phyloP scores from a whole-genome alignment of 1,140 invertebrate species.

The Tetramorium simillimum region DNA sequence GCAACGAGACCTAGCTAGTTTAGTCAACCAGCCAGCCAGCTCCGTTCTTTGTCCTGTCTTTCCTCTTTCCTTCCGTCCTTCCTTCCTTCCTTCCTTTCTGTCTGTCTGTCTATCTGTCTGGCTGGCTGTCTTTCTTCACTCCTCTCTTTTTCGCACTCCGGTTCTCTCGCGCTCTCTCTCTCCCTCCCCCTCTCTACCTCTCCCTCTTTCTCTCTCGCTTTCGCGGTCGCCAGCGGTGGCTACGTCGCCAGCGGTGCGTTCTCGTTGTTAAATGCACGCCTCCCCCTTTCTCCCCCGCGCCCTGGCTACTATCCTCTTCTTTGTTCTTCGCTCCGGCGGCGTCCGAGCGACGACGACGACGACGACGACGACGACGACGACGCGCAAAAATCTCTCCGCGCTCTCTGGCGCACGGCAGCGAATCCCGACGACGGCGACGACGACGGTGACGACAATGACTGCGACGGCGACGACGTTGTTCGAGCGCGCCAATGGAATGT shows the following conservation, averaged over 20 bases:
- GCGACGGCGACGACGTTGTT: neutral
- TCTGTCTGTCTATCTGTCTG: neutral
- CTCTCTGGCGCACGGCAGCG: neutral
- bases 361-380: conserved; percentile 14
- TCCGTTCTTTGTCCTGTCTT: conserved; percentile 77
- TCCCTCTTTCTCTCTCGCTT: conserved; percentile 5
- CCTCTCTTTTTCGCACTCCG: neutral
- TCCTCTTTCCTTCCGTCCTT: conserved; percentile 48
- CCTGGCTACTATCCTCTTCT: conserved; percentile 47
- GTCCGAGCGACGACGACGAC: conserved; percentile 28
- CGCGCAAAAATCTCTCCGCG: conserved; percentile 36
- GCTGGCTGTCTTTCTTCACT: neutral
- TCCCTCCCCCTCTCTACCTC: neutral
- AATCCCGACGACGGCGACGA: neutral
- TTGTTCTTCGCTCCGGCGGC: conserved; percentile 51
- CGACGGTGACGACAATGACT: neutral
- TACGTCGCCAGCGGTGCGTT: conserved; percentile 56
- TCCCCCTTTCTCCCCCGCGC: conserved; percentile 14
- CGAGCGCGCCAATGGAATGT: conserved; percentile 61
- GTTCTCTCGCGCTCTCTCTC: neutral
- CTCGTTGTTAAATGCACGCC: conserved; percentile 66
- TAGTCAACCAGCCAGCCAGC: conserved; percentile 65
- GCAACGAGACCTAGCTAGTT: neutral
- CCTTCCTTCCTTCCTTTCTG: neutral
- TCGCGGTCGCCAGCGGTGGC: conserved; percentile 40